Evolutionary conservation across 2,888 invertebrate species (phyloP).

Genomic region (Cerceris rybyensis): DNA sequence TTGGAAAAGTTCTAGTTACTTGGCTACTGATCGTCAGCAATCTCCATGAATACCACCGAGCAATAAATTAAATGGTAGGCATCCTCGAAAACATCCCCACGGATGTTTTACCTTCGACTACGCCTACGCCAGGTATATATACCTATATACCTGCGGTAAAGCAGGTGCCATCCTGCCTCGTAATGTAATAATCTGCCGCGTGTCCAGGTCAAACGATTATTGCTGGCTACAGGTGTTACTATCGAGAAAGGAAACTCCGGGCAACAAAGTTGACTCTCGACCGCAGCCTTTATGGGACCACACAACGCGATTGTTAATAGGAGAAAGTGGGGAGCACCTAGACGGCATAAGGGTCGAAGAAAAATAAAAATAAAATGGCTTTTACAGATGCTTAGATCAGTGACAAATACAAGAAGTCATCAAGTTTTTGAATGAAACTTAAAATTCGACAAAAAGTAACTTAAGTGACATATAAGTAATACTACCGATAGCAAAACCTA

Average conservation of each 20-base stretch:
- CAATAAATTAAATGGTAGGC: not conserved
- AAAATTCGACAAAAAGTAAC: too few species aligned
- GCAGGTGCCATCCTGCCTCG: slow-evolving; percentile 46
- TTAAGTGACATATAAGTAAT: too few species aligned
- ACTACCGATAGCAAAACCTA: too few species aligned
- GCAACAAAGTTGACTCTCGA: slow-evolving; percentile 49
- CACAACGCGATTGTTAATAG: slow-evolving; percentile 28
- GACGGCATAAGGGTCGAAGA: not conserved
- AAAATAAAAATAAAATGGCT: not conserved
- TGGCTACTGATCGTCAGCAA: not conserved
- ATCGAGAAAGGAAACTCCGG: slow-evolving; percentile 25
- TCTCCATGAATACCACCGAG: not conserved
- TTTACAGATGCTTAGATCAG: too few species aligned
- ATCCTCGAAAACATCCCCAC: not conserved
- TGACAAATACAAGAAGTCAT: too few species aligned
- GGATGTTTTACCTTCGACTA: not conserved
- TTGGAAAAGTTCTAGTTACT: not conserved
- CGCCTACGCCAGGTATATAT: slow-evolving; percentile 13
- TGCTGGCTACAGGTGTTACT: slow-evolving; percentile 51
- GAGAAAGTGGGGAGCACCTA: slow-evolving; percentile 18
- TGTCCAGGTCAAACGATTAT: slow-evolving; percentile 55
- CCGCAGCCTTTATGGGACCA: slow-evolving; percentile 52
- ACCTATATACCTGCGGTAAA: slow-evolving; percentile 25
- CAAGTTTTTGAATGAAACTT: too few species aligned
- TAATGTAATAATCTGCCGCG: slow-evolving; percentile 56